Percentiles rank a stretch among this genome's conserved stretches.
Evolutionary conservation across 2,113 vertebrate genomes (phyloP).

Genomic region (Epinephelus fuscoguttatus): DNA sequence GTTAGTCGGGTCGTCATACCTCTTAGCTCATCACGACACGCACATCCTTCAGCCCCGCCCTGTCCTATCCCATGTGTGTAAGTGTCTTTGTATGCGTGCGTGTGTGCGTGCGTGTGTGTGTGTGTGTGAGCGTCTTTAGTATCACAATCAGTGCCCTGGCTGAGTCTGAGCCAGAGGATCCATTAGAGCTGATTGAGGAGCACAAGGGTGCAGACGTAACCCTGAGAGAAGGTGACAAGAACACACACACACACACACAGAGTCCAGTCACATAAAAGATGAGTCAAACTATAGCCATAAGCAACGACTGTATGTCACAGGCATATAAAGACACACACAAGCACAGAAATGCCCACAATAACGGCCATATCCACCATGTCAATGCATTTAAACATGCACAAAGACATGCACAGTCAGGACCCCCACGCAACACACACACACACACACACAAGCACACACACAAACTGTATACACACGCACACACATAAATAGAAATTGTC

Average conservation of each 20-base stretch:
- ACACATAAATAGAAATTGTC: background rate
- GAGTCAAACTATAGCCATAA: background rate
- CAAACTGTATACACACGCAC: too few species aligned
- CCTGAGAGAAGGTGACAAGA: conserved; percentile 80
- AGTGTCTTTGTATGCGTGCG: conserved; percentile 22
- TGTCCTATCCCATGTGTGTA: background rate
- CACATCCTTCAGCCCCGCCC: conserved; percentile 58
- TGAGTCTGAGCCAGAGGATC: conserved; percentile 83
- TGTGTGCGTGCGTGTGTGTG: conserved; percentile 25
- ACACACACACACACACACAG: conserved; percentile 31
- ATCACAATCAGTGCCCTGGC: conserved; percentile 62
- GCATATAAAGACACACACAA: background rate
- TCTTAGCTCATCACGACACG: conserved; percentile 70
- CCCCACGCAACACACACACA: background rate
- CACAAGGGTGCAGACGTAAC: conserved; percentile 77
- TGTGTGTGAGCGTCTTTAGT: conserved; percentile 51
- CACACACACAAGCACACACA: background rate
- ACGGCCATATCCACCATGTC: background rate
- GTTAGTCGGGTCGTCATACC: conserved; percentile 52
- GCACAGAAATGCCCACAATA: background rate
- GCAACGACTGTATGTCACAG: background rate
- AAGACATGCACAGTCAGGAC: background rate
- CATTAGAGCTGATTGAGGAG: conserved; percentile 85
- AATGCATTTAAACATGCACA: background rate
- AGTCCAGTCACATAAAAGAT: conserved; percentile 21